A percentile compares a stretch with the other conserved stretches of the same genome.
These are phyloP conservation scores for Gadopsis bispinosus DNA, from an alignment of 2,797 vertebrate genomes.

Conservation along the genomic window DNA sequence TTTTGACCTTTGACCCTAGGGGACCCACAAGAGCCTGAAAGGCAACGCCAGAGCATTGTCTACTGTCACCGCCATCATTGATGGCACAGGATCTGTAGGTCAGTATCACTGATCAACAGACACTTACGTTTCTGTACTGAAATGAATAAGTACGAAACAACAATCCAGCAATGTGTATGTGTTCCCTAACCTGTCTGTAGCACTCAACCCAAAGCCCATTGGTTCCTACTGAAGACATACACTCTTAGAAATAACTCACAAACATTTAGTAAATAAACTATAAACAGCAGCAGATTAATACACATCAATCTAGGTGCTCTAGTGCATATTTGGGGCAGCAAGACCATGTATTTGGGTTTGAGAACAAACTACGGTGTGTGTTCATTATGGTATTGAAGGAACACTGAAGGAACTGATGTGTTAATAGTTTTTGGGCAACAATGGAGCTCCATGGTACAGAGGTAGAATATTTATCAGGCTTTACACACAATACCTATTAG, in stretches of 20 bases:
- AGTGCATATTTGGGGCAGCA: not conserved
- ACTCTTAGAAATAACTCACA: not conserved
- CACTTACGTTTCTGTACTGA: not conserved
- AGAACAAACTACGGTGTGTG: not conserved
- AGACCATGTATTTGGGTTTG: not conserved
- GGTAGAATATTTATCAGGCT: not conserved
- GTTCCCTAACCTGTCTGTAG: not conserved
- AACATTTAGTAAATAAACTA: too few species aligned
- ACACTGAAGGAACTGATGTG: too few species aligned
- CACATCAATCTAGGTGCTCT: not conserved
- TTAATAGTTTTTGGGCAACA: too few species aligned
- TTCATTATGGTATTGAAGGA: too few species aligned
- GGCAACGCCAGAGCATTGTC: constrained; percentile 93
- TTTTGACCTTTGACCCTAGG: constrained; percentile 78
- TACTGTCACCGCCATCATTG: constrained; percentile 95
- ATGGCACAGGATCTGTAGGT: constrained; percentile 95
- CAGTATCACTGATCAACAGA: constrained; percentile 42
- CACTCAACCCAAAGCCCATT: not conserved
- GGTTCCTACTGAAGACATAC: not conserved
- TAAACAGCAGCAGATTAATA: not conserved
- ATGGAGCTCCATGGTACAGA: not conserved
- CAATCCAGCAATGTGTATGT: not conserved
- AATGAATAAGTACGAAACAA: not conserved
- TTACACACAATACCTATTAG: not conserved
- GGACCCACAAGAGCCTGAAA: constrained; percentile 93